Percentiles rank a stretch among this genome's conserved stretches.
Conservation (phyloP, 2,888 invertebrate species). For the Brenthis ino region DNA sequence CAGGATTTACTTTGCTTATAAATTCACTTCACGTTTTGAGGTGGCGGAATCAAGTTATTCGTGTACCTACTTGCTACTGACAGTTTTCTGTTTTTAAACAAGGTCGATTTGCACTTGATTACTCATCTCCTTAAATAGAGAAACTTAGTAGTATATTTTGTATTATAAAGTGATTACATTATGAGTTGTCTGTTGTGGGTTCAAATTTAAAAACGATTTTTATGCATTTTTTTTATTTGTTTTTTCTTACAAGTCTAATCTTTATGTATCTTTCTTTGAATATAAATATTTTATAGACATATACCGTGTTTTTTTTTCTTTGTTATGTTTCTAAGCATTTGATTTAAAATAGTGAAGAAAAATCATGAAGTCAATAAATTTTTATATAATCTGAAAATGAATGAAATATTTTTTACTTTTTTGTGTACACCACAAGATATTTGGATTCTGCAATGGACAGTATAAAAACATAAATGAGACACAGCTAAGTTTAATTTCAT, state of each 20-base stretch:
- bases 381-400: no score
- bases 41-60: not conserved
- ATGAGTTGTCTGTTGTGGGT: not conserved
- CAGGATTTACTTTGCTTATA: conserved; percentile 28
- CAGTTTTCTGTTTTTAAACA: not conserved
- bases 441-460: conserved; percentile 4
- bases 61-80: not conserved
- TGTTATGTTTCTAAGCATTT: no score
- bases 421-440: not conserved
- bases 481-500: conserved; percentile 12
- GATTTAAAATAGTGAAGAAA: no score
- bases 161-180: no score
- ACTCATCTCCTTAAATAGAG: not conserved
- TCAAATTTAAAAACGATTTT: no score
- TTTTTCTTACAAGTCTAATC: no score
- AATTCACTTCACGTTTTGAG: conserved; percentile 18
- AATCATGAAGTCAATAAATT: no score
- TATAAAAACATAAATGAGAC: conserved; percentile 19
- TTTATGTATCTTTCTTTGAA: no score
- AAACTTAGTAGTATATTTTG: not conserved
- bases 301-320: no score
- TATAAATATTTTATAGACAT: no score
- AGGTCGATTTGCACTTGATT: not conserved
- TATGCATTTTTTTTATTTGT: no score
- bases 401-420: not conserved